phyloP scores from a whole-genome alignment of 2,113 vertebrate species.

The Phyllopteryx taeniolatus region DNA sequence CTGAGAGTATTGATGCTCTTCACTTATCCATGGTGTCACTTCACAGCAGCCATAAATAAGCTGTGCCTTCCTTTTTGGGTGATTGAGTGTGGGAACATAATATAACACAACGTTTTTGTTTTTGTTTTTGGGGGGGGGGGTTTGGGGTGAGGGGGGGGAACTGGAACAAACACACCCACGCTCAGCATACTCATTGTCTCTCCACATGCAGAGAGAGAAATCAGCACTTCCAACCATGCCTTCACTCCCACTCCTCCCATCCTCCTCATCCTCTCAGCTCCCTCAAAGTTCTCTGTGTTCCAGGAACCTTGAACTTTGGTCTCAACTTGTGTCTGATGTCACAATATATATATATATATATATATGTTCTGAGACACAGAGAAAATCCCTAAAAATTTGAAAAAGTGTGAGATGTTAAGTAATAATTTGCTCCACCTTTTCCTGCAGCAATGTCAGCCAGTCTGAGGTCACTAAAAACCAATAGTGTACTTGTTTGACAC shows the following conservation, averaged over 20 bases:
- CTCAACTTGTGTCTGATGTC: neutral
- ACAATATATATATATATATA: neutral
- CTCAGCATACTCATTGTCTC: slow-evolving; percentile 53
- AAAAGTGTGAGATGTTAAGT: too few relatives aligned
- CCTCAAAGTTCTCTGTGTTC: slow-evolving; percentile 30
- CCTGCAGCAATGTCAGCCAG: neutral
- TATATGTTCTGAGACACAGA: too few relatives aligned
- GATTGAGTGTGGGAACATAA: slow-evolving; percentile 38
- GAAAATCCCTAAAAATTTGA: too few relatives aligned
- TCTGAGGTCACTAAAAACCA: neutral
- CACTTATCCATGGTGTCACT: slow-evolving; percentile 30
- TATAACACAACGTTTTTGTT: slow-evolving; percentile 51
- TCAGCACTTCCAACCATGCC: slow-evolving; percentile 47
- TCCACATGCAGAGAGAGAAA: slow-evolving; percentile 29
- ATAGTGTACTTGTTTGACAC: neutral
- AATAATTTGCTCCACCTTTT: neutral
- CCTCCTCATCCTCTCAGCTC: slow-evolving; percentile 26
- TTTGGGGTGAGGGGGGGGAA: neutral
- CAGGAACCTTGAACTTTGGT: neutral
- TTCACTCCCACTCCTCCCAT: slow-evolving; percentile 47
- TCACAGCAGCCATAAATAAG: slow-evolving; percentile 48
- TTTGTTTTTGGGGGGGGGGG: too few relatives aligned
- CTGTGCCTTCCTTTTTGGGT: slow-evolving; percentile 14
- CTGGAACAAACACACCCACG: slow-evolving; percentile 62
- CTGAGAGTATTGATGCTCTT: neutral